Evolutionary conservation across 2,888 invertebrate species (phyloP).

Genomic region (Stenurella melanura): DNA sequence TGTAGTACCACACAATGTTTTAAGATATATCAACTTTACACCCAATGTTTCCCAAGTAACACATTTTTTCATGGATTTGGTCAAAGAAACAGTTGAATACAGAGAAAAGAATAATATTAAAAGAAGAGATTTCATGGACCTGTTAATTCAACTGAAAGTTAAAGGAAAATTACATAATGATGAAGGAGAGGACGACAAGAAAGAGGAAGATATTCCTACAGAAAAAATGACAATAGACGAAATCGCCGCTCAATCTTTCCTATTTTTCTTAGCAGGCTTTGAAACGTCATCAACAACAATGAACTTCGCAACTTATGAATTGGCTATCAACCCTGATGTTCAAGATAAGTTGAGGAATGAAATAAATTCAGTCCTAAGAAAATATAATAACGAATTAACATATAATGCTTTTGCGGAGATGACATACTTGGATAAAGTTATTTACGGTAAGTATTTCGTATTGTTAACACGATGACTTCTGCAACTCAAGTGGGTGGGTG

Average conservation of each 20-base stretch:
- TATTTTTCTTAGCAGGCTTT: slow-evolving; percentile 55
- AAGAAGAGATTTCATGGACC: slow-evolving; percentile 75
- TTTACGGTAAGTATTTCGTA: slow-evolving; percentile 10
- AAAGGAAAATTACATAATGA: slow-evolving; percentile 57
- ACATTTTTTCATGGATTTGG: slow-evolving; percentile 60
- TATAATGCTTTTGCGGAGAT: slow-evolving; percentile 55
- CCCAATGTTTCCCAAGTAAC: background rate
- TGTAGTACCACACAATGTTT: slow-evolving; percentile 7
- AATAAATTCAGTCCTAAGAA: slow-evolving; percentile 47
- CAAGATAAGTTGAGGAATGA: slow-evolving; percentile 53
- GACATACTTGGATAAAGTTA: slow-evolving; percentile 70
- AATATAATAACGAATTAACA: slow-evolving; percentile 50
- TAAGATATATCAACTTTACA: slow-evolving; percentile 3
- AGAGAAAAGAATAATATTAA: slow-evolving; percentile 63
- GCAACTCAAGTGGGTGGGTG: too few species aligned
- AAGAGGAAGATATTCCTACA: background rate
- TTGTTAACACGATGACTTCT: too few species aligned
- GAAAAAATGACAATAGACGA: slow-evolving; percentile 40
- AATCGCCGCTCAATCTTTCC: slow-evolving; percentile 54
- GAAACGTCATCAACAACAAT: slow-evolving; percentile 57
- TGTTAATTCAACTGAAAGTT: slow-evolving; percentile 72
- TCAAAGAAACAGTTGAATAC: slow-evolving; percentile 67
- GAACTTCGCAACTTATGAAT: slow-evolving; percentile 54
- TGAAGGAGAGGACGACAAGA: slow-evolving; percentile 40
- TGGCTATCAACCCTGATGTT: slow-evolving; percentile 51